Evolutionary conservation across 2,888 invertebrate genomes (phyloP), one percentile per base, ranked within the genome.

Genomic region (Tinea trinotella): DNA sequence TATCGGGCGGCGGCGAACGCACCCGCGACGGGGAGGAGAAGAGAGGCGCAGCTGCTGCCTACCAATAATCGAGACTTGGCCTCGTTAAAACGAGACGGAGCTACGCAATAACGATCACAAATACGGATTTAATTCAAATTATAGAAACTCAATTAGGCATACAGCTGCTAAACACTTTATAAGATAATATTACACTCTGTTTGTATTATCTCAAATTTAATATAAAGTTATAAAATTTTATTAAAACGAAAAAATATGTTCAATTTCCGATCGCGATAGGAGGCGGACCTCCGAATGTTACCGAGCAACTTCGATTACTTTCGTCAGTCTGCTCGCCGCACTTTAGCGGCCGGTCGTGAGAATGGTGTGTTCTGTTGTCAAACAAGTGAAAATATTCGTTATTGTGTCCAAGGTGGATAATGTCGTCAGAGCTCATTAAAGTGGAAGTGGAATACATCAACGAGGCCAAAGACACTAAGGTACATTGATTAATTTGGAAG

Each of bases 11-110:
- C 76, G 68, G 83, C 76, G 72, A n/a, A 67, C 81, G 79, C 75
- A 74, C 76, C 75, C 78, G 82, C 75, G 76, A 71, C 74, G 82
- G 83, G 83, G 84, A 81, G 85, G 84, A 82, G 84, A 81, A 82
- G 84, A 85, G 85, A 84, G 84, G 82, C 84, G 79, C 86, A 86
- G 84, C 86, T 85, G 86, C 86, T 85, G 82, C 85, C 86, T 86
- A 86, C 86, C 86, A 85, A 86, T 85, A 86, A 86, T 84, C 84
- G 83, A 84, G 82, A 84, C 78, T 71, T 74, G 77, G 79, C 74
- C 68, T 61, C 56, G 63, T 61, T 61, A 70, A 77, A 84, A 68
- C 52, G 81, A 79, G 82, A 84, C 58, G 61, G 83, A 68, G 67
- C 72, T 68, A 76, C 1, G 2, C 35, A n/a, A 34, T 13, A 24